Conservation (phyloP, 2,888 invertebrate genomes). For the Glaucopsyche alexis region DNA sequence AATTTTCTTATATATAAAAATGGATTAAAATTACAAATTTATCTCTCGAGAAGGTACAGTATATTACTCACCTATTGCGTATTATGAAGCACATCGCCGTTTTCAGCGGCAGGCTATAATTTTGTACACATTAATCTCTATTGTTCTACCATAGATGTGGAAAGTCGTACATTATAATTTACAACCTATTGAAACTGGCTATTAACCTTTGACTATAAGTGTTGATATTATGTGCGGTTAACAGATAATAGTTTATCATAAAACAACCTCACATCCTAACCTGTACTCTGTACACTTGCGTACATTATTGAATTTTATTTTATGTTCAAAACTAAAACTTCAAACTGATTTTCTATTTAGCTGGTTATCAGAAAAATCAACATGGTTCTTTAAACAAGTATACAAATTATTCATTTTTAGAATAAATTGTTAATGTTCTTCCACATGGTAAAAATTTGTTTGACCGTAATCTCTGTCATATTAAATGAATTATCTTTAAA, state of each 20-base stretch:
- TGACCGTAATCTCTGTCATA: no score
- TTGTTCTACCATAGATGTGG: conserved; percentile 23
- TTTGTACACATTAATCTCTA: conserved; percentile 15
- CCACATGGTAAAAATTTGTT: no score
- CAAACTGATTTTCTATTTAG: no score
- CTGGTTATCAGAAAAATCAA: no score
- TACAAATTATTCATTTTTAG: no score
- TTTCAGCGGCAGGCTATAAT: conserved; percentile 9
- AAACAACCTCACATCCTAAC: conserved; percentile 37
- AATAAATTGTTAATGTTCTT: no score
- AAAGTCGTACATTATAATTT: conserved; percentile 9
- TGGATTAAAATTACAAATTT: no score
- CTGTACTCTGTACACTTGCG: conserved; percentile 11
- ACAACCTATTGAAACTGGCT: conserved; percentile 20
- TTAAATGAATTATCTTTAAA: no score
- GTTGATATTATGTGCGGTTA: conserved; percentile 29
- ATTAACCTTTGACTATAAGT: conserved; percentile 31
- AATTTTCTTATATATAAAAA: no score
- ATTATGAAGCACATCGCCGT: background rate
- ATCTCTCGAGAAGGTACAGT: background rate
- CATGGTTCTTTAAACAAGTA: background rate
- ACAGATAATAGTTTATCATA: conserved; percentile 31
- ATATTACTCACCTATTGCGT: background rate
- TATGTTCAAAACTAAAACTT: no score
- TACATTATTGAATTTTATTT: background rate